Base-by-base conservation (phyloP, 2,888 invertebrate species). In the Trachelus stipa region DNA sequence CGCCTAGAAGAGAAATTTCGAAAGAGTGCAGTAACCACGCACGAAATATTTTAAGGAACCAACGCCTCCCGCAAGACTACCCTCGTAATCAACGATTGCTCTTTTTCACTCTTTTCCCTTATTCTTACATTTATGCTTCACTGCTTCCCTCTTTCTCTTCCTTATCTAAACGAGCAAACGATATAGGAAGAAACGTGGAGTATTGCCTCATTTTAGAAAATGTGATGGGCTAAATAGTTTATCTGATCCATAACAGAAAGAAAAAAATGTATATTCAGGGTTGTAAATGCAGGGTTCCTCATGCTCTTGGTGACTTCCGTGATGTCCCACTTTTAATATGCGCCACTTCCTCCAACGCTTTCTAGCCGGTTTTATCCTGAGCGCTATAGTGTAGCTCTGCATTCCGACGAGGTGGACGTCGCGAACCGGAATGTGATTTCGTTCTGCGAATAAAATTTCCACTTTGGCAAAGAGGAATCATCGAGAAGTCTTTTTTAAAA, bases 131-230 rank as follows among this genome's bases (percentile, higher is more conserved):
- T 6, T 56, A 12, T 74, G 76, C 69, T 37, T 37, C 37, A 74
- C 73, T 40, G 77, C 68, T 71, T 76, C 75, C 71, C 56, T 40
- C 74, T 33, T n/a, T 75, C 68, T 34, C 34, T n/a, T 76, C 71
- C 75, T 56, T 23, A 23, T 56, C 6, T 9, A 23, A 23, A 56
- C 40, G 40, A 56, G 40, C 23, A 15, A 6, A 23, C 40, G 40
- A 23, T 6, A 23, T 15, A 56, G 23, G 23, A 23, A 56, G 15
- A 40, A 15, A 56, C 9, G 2, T 23, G 9, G 40, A 23, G 15
- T 56, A 9, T 15, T 6, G 6, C 15, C 40, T 0, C 23, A 23
- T 56, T 23, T 56, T 6, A 56, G 0, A 0, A 56, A 56, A 23
- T 56, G 6, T 15, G 40, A 40, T 23, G 15, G 15, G 6, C 23